Percentiles rank a stretch among this genome's conserved stretches.
These are phyloP conservation scores for Eurytoma adleriae DNA, from an alignment of 2,888 invertebrate species.

Conservation along the genomic window DNA sequence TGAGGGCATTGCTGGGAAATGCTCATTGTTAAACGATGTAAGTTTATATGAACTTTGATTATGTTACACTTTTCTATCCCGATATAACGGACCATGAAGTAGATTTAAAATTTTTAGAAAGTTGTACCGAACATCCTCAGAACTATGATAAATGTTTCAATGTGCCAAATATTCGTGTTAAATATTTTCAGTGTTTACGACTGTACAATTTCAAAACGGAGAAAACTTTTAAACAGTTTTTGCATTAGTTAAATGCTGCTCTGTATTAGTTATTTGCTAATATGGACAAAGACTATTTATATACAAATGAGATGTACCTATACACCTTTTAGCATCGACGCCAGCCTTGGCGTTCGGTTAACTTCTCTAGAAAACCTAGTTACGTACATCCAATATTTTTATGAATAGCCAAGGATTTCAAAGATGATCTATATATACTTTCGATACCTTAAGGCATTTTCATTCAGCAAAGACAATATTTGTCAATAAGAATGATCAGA, in stretches of 20 bases:
- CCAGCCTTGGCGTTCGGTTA: slow-evolving; percentile 20
- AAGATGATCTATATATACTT: slow-evolving; percentile 51
- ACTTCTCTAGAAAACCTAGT: slow-evolving; percentile 7
- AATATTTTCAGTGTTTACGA: slow-evolving; percentile 72
- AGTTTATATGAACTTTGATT: slow-evolving; percentile 34
- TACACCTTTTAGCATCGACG: slow-evolving; percentile 23
- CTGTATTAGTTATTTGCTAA: neutral
- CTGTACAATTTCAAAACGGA: slow-evolving; percentile 37
- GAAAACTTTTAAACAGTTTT: slow-evolving; percentile 6
- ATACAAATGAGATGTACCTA: slow-evolving; percentile 43
- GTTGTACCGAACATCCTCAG: slow-evolving; percentile 52
- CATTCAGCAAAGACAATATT: slow-evolving; percentile 55
- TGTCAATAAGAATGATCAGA: slow-evolving; percentile 19
- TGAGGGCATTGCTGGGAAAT: slow-evolving; percentile 46
- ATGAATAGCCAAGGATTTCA: slow-evolving; percentile 48
- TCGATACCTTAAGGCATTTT: slow-evolving; percentile 55
- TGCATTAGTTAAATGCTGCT: slow-evolving; percentile 45
- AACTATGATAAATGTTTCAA: slow-evolving; percentile 65
- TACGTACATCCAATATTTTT: slow-evolving; percentile 56
- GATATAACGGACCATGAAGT: slow-evolving; percentile 46
- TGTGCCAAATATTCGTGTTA: slow-evolving; percentile 75
- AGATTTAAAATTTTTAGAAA: slow-evolving; percentile 51
- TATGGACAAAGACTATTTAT: slow-evolving; percentile 52
- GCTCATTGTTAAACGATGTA: slow-evolving; percentile 43
- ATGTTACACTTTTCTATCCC: slow-evolving; percentile 50